Percentiles rank a stretch among this genome's conserved stretches.
Conservation (phyloP, 2,113 vertebrate genomes). For the Strix uralensis region DNA sequence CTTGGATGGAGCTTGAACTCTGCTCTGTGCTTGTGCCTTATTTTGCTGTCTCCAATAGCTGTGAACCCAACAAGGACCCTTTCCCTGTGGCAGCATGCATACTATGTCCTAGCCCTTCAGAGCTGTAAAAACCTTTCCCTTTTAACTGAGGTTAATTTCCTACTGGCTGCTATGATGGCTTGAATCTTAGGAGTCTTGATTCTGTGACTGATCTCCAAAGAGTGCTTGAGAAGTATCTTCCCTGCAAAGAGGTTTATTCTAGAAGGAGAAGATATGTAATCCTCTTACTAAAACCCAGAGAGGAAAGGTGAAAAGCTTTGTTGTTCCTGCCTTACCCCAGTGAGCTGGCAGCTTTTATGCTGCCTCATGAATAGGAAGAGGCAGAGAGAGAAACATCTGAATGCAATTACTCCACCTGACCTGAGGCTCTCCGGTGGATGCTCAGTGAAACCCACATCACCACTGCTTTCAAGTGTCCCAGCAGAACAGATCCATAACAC, state of each 20-base stretch:
- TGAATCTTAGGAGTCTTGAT: not conserved
- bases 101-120: not conserved
- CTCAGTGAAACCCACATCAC: not conserved
- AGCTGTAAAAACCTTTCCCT: conserved; percentile 12
- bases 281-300: conserved; percentile 35
- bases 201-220: conserved; percentile 18
- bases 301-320: not conserved
- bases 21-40: not conserved
- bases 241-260: conserved; percentile 49
- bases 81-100: not conserved
- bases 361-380: not conserved
- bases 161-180: not conserved
- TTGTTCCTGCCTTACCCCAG: not conserved
- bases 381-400: not conserved
- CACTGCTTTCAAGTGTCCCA: not conserved
- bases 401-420: not conserved
- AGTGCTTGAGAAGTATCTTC: conserved; percentile 41
- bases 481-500: not conserved
- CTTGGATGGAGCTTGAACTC: not conserved
- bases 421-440: not conserved
- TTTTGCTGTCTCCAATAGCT: not conserved
- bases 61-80: not conserved
- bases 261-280: conserved; percentile 22
- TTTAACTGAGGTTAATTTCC: not conserved
- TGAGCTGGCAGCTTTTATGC: not conserved